Evolutionary conservation across 1,140 invertebrate genomes (phyloP).

Genomic region (Plectus sambesii): DNA sequence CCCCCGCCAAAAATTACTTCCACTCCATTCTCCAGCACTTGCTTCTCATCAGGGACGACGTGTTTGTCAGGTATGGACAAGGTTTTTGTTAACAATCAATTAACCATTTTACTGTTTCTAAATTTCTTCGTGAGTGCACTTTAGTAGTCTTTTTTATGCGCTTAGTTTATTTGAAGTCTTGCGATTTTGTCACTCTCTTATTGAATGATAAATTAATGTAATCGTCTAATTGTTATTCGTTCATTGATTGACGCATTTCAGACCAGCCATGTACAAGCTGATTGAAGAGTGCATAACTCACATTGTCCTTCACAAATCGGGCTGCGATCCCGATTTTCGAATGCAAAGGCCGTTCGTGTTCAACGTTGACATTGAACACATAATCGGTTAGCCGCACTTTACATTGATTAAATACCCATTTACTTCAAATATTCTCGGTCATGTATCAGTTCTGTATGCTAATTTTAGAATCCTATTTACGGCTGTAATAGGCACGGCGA

Average conservation of each 20-base stretch:
- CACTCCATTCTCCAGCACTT: conserved; percentile 88
- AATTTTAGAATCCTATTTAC: too few species aligned
- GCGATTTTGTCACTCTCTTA: too few species aligned
- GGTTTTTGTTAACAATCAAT: too few species aligned
- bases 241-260: conserved; percentile 51
- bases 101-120: too few species aligned
- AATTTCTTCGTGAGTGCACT: too few species aligned
- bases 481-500: too few species aligned
- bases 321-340: conserved; percentile 85
- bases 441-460: too few species aligned
- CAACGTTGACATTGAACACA: conserved; percentile 82
- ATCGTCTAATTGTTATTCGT: too few species aligned
- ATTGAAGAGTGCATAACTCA: conserved; percentile 94
- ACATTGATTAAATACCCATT: background rate
- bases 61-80: conserved; percentile 59
- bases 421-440: too few species aligned
- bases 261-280: conserved; percentile 84
- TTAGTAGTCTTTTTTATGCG: too few species aligned
- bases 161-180: too few species aligned
- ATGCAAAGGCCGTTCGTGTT: conserved; percentile 62
- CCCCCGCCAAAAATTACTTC: conserved; percentile 75
- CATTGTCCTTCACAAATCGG: conserved; percentile 83
- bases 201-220: too few species aligned
- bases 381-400: conserved; percentile 57
- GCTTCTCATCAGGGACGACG: conserved; percentile 79